Conservation (phyloP, 2,797 vertebrate genomes). For the Chelidonichthys spinosus region DNA sequence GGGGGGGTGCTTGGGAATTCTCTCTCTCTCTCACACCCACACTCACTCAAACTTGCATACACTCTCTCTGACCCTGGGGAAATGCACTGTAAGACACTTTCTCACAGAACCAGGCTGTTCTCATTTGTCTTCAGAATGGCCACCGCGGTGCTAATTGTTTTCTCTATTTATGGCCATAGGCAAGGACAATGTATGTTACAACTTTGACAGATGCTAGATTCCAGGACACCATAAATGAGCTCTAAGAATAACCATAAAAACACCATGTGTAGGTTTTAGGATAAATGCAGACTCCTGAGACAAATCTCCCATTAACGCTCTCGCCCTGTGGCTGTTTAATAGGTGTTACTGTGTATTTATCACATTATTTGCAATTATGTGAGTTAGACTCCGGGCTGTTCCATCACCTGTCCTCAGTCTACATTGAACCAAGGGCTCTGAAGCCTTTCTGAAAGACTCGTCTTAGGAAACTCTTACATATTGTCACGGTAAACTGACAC, state of each 20-base stretch:
- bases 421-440: slow-evolving; percentile 5
- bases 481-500: too few relatives aligned
- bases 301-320: slow-evolving; percentile 12
- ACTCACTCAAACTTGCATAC: background rate
- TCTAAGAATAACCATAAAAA: slow-evolving; percentile 3
- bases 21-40: background rate
- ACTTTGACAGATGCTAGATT: slow-evolving; percentile 43
- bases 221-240: slow-evolving; percentile 17
- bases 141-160: slow-evolving; percentile 65
- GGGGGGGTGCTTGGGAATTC: slow-evolving; percentile 21
- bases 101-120: slow-evolving; percentile 41
- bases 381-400: slow-evolving; percentile 13
- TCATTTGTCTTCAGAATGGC: slow-evolving; percentile 55
- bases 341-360: slow-evolving; percentile 19
- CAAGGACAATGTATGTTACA: slow-evolving; percentile 16
- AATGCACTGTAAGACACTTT: slow-evolving; percentile 29
- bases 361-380: slow-evolving; percentile 27
- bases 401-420: slow-evolving; percentile 18
- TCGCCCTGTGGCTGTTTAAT: slow-evolving; percentile 6
- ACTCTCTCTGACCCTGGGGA: slow-evolving; percentile 31
- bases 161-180: slow-evolving; percentile 50
- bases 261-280: slow-evolving; percentile 8
- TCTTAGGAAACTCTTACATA: background rate
- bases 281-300: slow-evolving; percentile 18
- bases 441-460: slow-evolving; percentile 2